These are phyloP conservation scores for Phania funesta DNA, from an alignment of 2,888 invertebrate genomes.

Conservation along the genomic window DNA sequence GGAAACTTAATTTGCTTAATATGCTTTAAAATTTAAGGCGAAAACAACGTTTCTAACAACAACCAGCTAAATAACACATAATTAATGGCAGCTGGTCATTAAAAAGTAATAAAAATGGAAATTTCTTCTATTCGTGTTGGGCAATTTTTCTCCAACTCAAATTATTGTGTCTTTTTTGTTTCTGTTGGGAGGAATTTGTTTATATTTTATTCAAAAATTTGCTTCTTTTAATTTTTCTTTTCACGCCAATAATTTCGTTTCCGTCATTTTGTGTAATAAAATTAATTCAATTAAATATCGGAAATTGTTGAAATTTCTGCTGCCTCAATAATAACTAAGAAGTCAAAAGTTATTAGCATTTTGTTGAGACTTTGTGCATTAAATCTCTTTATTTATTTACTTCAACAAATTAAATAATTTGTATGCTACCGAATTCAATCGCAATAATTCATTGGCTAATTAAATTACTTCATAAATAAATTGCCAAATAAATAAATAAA, in stretches of 20 bases:
- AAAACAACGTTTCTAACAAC: not conserved
- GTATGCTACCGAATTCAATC: conserved; percentile 50
- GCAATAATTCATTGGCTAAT: conserved; percentile 53
- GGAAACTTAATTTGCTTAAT: conserved; percentile 27
- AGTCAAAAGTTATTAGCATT: conserved; percentile 32
- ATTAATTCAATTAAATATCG: conserved; percentile 35
- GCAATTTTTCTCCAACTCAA: conserved; percentile 19
- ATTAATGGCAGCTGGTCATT: conserved; percentile 56
- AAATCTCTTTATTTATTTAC: conserved; percentile 60
- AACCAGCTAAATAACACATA: conserved; percentile 33
- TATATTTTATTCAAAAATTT: conserved; percentile 3
- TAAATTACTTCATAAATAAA: conserved; percentile 53
- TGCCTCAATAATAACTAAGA: conserved; percentile 14
- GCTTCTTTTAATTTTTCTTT: conserved; percentile 4
- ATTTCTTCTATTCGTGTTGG: not conserved
- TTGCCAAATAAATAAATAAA: conserved; percentile 58
- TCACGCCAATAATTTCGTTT: not conserved
- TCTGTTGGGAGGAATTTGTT: conserved; percentile 16
- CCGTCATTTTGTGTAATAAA: not conserved
- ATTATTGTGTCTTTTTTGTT: not conserved
- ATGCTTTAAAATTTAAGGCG: not conserved
- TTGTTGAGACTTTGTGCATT: conserved; percentile 44
- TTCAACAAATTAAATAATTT: conserved; percentile 63
- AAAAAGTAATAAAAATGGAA: conserved; percentile 13
- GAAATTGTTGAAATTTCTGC: conserved; percentile 25